phyloP scores from a whole-genome alignment of 2,888 invertebrate genomes.

The Cacoxenus indagator region DNA sequence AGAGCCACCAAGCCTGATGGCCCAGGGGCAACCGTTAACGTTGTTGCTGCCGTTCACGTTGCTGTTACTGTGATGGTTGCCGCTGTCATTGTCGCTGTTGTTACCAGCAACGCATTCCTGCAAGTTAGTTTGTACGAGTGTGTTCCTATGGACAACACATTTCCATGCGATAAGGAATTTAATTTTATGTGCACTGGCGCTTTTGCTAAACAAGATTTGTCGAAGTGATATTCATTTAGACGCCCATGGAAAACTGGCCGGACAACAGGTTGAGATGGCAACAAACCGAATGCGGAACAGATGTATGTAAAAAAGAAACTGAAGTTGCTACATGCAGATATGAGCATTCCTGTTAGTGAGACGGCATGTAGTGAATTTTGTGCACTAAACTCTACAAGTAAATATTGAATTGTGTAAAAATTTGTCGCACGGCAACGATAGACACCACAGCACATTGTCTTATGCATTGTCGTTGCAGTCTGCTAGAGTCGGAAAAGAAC shows the following conservation, averaged over 20 bases:
- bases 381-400: not conserved
- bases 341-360: not conserved
- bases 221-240: slow-evolving; percentile 19
- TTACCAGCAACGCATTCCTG: slow-evolving; percentile 15
- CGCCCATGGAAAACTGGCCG: too few species aligned
- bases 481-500: not conserved
- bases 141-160: not conserved
- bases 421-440: slow-evolving; percentile 1
- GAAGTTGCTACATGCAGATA: slow-evolving; percentile 4
- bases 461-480: not conserved
- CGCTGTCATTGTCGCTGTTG: slow-evolving; percentile 15
- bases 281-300: not conserved
- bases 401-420: not conserved
- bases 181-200: slow-evolving; percentile 45
- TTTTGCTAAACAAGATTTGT: slow-evolving; percentile 25
- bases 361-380: too few species aligned
- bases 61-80: too few species aligned
- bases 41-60: too few species aligned
- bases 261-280: too few species aligned
- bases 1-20: not conserved
- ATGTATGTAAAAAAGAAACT: slow-evolving; percentile 6
- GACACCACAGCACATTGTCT: not conserved
- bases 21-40: slow-evolving; percentile 37
- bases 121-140: not conserved
- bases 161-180: slow-evolving; percentile 41